Evolutionary conservation across 2,113 vertebrate species (phyloP), one percentile per base, ranked within the genome.

Genomic region (Cervus canadensis): DNA sequence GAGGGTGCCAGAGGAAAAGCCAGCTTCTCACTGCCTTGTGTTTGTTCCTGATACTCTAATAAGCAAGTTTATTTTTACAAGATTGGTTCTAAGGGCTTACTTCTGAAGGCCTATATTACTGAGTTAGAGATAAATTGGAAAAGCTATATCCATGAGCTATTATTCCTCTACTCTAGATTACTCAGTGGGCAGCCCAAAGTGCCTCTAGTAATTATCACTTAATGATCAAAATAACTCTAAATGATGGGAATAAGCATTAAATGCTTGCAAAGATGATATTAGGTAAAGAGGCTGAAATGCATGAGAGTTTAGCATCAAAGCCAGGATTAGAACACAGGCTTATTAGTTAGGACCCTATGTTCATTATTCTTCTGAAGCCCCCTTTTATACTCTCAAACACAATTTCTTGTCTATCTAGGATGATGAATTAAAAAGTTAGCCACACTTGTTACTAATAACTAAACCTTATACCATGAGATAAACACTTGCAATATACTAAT

Each of bases 161-260:
- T 57, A 86, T 48, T 67, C 21, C 19, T 85, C 56, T 92, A n/a
- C 40, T 89, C 10, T 43, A 59, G n/a, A 82, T 82, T 86, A 86
- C 26, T 89, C 43, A 50, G 13, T 48, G 48, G 57, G 16, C 15
- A 56, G 28, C 16, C 36, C 3, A 82, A 81, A 92, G n/a, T 85
- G 14, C 12, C 6, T 48, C 33, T 76, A 78, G 7, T 74, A 43
- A 62, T 16, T 86, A 33, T 40, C 26, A 87, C 48, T 52, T 84
- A 96, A 64, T 54, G 23, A 36, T 81, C 14, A 86, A 82, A 81
- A 64, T 8, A 60, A 82, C 9, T 78, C 48, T 23, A 64, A 52
- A 89, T 78, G 25, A 45, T 14, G 50, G 12, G 8, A 87, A 71
- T 54, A 60, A 71, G 14, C 60, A 83, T n/a, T 56, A 85, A 91